Base-by-base conservation (phyloP, 2,888 invertebrate genomes). In the Rugalucina vietnamica region DNA sequence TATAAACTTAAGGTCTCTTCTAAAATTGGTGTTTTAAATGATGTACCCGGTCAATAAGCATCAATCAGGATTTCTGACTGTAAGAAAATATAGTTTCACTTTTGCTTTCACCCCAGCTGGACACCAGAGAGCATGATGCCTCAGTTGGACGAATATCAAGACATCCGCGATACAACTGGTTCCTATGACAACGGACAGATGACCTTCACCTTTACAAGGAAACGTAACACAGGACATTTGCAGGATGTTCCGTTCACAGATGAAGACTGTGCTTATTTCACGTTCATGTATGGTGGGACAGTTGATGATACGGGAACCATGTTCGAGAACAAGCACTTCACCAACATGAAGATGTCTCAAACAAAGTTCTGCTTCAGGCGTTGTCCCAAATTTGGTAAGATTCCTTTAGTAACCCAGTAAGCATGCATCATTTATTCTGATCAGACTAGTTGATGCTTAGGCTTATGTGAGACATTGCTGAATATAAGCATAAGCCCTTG, bases 351-450 rank as follows among this genome's bases (percentile, higher is more conserved):
- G 29, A 14, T 70, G 70, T 70, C 70, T 12, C 4, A 24, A 14
- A 36, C 70, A 70, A 70, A 70, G 21, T 70, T 70, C 36, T 70
- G 70, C 70, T 70, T 70, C n/a, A 32, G 70, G 18, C 4, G 36
- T 27, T 70, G 70, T 36, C 34, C 34, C 14, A 36, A 5, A 36
- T 18, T 21, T 34, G 37, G 70, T 70, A 70, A 70, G 70, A 14
- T 8, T 54, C 54, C n/a, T 8, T 54, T 54, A n/a, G n/a, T n/a
- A n/a, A n/a, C n/a, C n/a, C n/a, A n/a, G n/a, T n/a, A n/a, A n/a
- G n/a, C n/a, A n/a, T n/a, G n/a, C n/a, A n/a, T n/a, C n/a, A n/a
- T n/a, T n/a, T n/a, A n/a, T n/a, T n/a, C n/a, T n/a, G n/a, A n/a
- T n/a, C n/a, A n/a, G n/a, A n/a, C n/a, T n/a, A n/a, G n/a, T n/a